phyloP scores from a whole-genome alignment of 2,888 invertebrate genomes.

The Orthonychiurus folsomi region DNA sequence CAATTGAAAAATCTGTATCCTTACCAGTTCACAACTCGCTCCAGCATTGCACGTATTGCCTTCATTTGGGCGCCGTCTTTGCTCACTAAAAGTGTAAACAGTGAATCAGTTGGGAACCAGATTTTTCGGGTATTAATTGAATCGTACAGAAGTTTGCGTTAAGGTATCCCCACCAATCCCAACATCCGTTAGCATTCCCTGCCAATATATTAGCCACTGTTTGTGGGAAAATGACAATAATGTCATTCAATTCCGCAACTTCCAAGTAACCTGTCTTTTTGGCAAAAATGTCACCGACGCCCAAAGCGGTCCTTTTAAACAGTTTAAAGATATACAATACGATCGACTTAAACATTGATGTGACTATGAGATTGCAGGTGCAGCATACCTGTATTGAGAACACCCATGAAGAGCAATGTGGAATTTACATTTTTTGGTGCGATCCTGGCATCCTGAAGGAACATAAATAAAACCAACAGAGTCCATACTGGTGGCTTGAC shows the following conservation, averaged over 20 bases:
- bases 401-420: slow-evolving; percentile 35
- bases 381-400: slow-evolving; percentile 20
- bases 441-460: slow-evolving; percentile 28
- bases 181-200: slow-evolving; percentile 32
- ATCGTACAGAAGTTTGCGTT: slow-evolving; percentile 21
- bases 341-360: too few relatives aligned
- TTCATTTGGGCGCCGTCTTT: slow-evolving; percentile 29
- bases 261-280: slow-evolving; percentile 33
- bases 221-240: slow-evolving; percentile 36
- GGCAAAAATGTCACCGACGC: slow-evolving; percentile 27
- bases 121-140: too few relatives aligned
- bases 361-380: too few relatives aligned
- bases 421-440: slow-evolving; percentile 23
- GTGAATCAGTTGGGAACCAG: slow-evolving; percentile 1
- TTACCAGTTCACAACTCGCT: slow-evolving; percentile 26
- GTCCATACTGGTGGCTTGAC: slow-evolving; percentile 26
- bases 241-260: slow-evolving; percentile 34
- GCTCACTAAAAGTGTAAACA: slow-evolving; percentile 15
- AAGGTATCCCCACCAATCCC: slow-evolving; percentile 31
- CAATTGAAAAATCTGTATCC: not conserved
- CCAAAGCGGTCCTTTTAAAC: not conserved
- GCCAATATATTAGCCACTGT: slow-evolving; percentile 17
- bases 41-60: slow-evolving; percentile 25
- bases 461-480: slow-evolving; percentile 27
- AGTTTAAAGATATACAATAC: not conserved